Evolutionary conservation across 2,113 vertebrate genomes (phyloP).

Genomic region (Forbesichthys papilliferus): DNA sequence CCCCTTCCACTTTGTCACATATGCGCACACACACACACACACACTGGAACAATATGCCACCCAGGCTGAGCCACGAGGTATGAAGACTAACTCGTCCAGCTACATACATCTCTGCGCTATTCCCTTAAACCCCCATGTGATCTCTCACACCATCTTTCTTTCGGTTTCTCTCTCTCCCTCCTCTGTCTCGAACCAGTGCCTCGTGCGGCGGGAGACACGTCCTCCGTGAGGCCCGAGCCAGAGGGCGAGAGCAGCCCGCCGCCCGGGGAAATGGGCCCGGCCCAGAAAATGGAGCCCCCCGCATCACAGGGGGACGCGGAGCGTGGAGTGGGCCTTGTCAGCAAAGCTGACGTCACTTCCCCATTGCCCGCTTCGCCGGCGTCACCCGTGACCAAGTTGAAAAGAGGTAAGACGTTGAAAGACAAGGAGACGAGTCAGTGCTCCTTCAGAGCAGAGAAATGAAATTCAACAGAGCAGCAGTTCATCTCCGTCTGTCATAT

Average conservation of each 20-base stretch:
- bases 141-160: constrained; percentile 31
- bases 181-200: constrained; percentile 48
- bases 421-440: constrained; percentile 20
- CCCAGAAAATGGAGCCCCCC: constrained; percentile 51
- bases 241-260: constrained; percentile 64
- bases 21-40: not conserved
- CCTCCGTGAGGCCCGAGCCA: constrained; percentile 45
- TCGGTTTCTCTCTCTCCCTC: constrained; percentile 17
- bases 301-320: constrained; percentile 44
- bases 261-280: constrained; percentile 34
- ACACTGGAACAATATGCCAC: constrained; percentile 33
- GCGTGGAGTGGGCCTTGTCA: constrained; percentile 35
- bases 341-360: constrained; percentile 53
- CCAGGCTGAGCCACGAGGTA: constrained; percentile 36
- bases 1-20: too few relatives aligned
- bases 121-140: not conserved
- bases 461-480: constrained; percentile 39
- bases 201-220: constrained; percentile 37
- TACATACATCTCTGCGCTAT: constrained; percentile 11
- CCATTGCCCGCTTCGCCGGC: constrained; percentile 53
- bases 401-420: constrained; percentile 48
- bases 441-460: constrained; percentile 39
- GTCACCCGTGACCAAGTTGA: constrained; percentile 50
- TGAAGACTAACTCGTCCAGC: constrained; percentile 61
- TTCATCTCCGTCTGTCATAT: not conserved